Evolutionary conservation across 2,797 vertebrate genomes (phyloP).

Genomic region (Pseudomugil gertrudae): DNA sequence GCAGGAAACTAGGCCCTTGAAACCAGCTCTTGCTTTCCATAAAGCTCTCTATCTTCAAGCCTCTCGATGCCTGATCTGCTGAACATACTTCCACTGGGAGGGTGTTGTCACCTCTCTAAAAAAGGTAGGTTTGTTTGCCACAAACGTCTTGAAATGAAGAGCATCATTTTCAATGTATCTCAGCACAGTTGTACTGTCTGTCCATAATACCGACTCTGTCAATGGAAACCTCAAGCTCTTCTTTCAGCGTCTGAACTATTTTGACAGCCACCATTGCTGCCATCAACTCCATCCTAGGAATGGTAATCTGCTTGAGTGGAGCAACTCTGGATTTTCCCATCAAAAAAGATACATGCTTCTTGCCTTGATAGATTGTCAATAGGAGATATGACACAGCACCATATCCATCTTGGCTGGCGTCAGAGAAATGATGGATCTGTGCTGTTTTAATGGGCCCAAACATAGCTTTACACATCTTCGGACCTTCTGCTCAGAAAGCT

Average conservation of each 20-base stretch:
- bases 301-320: constrained; percentile 2
- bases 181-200: constrained; percentile 5
- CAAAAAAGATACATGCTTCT: not conserved
- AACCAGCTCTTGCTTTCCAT: not conserved
- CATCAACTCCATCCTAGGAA: constrained; percentile 7
- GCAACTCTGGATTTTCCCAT: constrained; percentile 9
- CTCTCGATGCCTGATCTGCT: constrained; percentile 1
- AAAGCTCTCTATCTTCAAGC: not conserved
- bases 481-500: not conserved
- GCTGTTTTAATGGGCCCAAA: not conserved
- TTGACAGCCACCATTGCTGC: constrained; percentile 8
- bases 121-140: not conserved
- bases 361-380: not conserved
- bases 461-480: not conserved
- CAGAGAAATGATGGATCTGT: not conserved
- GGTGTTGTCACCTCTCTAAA: not conserved
- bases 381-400: constrained; percentile 4
- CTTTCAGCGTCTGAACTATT: not conserved
- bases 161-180: constrained; percentile 4
- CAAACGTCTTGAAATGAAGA: constrained; percentile 6
- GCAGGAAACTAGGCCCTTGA: not conserved
- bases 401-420: not conserved
- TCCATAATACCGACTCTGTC: not conserved
- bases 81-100: not conserved
- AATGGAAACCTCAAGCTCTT: constrained; percentile 1